These are phyloP conservation scores for Ladona fulva DNA, from an alignment of 1,140 invertebrate genomes.

Conservation along the genomic window DNA sequence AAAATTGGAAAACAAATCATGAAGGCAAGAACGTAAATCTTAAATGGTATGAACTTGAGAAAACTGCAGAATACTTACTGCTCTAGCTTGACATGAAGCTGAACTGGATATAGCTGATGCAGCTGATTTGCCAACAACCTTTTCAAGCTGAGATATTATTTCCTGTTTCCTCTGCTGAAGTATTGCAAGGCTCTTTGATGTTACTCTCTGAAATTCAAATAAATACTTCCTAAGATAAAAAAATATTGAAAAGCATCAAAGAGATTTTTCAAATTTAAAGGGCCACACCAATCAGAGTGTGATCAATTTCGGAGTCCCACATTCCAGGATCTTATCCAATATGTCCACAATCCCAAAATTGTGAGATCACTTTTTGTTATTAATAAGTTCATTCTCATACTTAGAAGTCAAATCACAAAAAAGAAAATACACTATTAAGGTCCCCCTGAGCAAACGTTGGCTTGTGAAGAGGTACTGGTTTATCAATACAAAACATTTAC, in stretches of 20 bases:
- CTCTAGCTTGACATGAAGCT: conserved; percentile 25
- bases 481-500: no score
- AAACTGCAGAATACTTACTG: conserved; percentile 12
- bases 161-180: conserved; percentile 56
- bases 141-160: conserved; percentile 55
- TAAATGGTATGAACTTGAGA: neutral
- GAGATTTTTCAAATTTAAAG: no score
- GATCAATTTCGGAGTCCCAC: no score
- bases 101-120: conserved; percentile 36
- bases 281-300: no score
- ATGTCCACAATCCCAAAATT: no score
- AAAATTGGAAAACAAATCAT: conserved; percentile 12
- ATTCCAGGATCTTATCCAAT: no score
- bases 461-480: no score
- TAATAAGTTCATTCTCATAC: no score
- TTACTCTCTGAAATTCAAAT: conserved; percentile 33
- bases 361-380: neutral
- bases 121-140: conserved; percentile 47
- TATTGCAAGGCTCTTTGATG: conserved; percentile 44
- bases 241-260: no score
- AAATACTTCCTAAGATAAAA: neutral
- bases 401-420: no score
- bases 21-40: neutral
- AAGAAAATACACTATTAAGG: no score
- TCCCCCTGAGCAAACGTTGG: no score